Base-by-base conservation (phyloP, 1,140 invertebrate species). In the Zaprionus kolodkinae region DNA sequence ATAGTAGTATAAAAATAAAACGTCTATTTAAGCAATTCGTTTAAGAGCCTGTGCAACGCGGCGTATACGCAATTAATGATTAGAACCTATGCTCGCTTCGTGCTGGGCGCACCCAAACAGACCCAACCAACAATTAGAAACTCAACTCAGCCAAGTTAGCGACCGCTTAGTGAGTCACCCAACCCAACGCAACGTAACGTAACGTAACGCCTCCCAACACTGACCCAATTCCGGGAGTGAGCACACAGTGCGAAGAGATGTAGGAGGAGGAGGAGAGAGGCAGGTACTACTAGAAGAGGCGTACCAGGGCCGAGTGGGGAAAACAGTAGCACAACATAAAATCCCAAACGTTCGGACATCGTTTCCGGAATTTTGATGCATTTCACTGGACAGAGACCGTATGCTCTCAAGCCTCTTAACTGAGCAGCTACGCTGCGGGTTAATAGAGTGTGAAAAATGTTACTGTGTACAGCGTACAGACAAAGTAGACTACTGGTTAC, bases 311-410 rank as follows among this genome's bases (percentile, higher is more conserved):
- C 38, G 62, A 35, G 40, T 45, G 60, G 59, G 36, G 2, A 55
- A n/a, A 12, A n/a, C 25, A 56, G 40, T 2, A 52, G 30, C 63
- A 13, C 54, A 75, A 45, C 72, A 87, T 79, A 86, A 82, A 87
- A 21, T 21, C 87, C 72, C 63, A 73, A 87, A 40, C 68, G 67
- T 61, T 75, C 45, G 70, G 60, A 35, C 62, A 79, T 52, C 75
- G 69, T 82, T 86, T 85, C 82, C 82, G 82, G 82, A 86, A 85
- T 85, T 78, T 76, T 81, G 75, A 85, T 85, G 82, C 82, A 85
- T 86, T 79, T 70, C 50, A 69, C 81, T 75, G 57, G 63, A 30
- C 66, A 43, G 45, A 38, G 68, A 48, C n/a, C 64, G 60, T 60
- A 25, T 68, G 67, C 27, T 61, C n/a, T 33, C 36, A 73, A 61